phyloP scores from a whole-genome alignment of 2,797 vertebrate species.

The Pterois miles region DNA sequence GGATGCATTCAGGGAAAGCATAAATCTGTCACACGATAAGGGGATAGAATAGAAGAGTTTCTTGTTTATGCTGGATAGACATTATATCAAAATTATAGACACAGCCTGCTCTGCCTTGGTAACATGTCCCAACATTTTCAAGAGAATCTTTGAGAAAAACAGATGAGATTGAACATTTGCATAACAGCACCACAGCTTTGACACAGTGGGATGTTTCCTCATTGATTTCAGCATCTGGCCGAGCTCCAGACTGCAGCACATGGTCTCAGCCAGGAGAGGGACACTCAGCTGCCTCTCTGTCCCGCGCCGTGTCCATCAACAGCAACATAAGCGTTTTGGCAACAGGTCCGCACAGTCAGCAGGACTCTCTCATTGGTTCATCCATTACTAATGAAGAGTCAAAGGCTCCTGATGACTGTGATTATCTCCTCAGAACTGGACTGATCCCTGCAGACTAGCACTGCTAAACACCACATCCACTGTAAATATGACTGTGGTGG shows the following conservation, averaged over 20 bases:
- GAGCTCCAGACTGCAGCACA: not conserved
- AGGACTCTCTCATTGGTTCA: conserved; percentile 44
- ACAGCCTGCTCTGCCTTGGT: no score
- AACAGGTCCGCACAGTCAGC: conserved; percentile 59
- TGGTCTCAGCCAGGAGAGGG: not conserved
- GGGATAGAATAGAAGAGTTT: no score
- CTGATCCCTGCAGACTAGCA: conserved; percentile 38
- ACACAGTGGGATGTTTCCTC: not conserved
- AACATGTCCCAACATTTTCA: no score
- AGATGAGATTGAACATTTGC: not conserved
- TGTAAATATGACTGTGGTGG: not conserved
- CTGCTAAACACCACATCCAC: conserved; percentile 16
- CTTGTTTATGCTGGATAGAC: not conserved
- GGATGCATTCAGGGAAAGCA: no score
- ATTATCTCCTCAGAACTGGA: conserved; percentile 60
- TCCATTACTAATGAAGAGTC: conserved; percentile 70
- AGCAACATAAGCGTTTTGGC: conserved; percentile 57
- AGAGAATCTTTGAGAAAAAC: not conserved
- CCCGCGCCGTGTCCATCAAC: conserved; percentile 36
- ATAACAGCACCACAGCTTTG: not conserved
- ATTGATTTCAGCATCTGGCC: not conserved
- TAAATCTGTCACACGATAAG: no score
- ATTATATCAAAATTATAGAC: no score
- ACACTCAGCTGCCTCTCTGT: conserved; percentile 1
- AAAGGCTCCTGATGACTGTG: conserved; percentile 64